These are phyloP conservation scores for Amblyteles armatorius DNA, from an alignment of 2,888 invertebrate species.

Conservation along the genomic window DNA sequence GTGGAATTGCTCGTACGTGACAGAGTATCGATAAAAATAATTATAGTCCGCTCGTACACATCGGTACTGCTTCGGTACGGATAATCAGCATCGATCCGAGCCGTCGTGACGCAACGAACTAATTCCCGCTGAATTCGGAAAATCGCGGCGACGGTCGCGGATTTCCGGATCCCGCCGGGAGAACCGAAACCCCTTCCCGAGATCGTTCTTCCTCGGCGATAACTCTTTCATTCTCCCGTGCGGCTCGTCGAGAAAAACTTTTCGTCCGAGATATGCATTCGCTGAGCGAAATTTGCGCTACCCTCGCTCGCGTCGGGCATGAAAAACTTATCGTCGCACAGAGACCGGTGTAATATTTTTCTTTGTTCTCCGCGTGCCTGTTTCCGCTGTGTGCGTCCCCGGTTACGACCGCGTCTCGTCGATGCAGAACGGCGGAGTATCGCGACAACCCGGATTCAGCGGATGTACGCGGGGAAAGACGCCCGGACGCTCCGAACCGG, in stretches of 20 bases:
- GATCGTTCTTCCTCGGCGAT: not conserved
- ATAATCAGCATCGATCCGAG: conserved; percentile 2
- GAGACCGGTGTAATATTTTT: conserved; percentile 1
- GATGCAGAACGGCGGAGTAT: conserved; percentile 3
- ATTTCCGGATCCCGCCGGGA: not conserved
- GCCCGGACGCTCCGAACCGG: conserved; percentile 51
- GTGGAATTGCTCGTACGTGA: not conserved
- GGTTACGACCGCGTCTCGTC: not conserved
- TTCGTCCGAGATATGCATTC: not conserved
- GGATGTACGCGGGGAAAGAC: conserved; percentile 8
- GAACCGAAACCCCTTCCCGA: not conserved
- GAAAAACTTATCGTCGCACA: conserved; percentile 23
- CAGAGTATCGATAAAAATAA: conserved; percentile 16
- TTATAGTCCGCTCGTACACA: not conserved
- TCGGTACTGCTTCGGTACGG: not conserved
- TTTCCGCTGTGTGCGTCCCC: not conserved
- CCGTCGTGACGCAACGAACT: not conserved
- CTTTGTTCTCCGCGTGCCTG: not conserved
- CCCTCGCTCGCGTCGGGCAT: not conserved
- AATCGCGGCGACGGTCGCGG: not conserved
- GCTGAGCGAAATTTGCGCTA: not conserved
- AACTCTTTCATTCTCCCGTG: conserved; percentile 9
- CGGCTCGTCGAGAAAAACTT: conserved; percentile 1
- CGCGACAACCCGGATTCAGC: conserved; percentile 13
- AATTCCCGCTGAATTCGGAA: conserved; percentile 15